Evolutionary conservation across 2,797 vertebrate genomes (phyloP).

Genomic region (Falco naumanni): DNA sequence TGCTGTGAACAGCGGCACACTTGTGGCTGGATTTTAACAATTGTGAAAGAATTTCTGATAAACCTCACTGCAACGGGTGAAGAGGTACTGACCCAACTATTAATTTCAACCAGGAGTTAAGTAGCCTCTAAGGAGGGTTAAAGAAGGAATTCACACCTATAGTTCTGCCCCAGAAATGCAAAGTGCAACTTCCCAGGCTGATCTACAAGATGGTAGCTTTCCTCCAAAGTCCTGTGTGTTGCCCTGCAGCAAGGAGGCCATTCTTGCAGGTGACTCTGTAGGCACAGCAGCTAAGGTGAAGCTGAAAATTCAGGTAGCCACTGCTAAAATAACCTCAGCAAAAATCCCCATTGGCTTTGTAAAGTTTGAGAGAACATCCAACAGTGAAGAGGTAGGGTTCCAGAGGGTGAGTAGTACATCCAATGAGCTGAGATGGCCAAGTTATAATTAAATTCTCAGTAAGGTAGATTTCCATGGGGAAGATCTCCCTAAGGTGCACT

Average conservation of each 20-base stretch:
- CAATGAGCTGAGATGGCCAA: neutral
- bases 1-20: neutral
- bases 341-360: neutral
- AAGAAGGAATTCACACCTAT: neutral
- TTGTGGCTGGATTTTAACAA: neutral
- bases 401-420: neutral
- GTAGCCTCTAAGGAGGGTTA: neutral
- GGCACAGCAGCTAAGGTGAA: neutral
- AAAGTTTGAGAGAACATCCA: neutral
- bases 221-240: too few species aligned
- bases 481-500: neutral
- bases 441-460: neutral
- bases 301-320: neutral
- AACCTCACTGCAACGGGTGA: neutral
- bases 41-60: neutral
- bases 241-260: neutral
- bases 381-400: neutral
- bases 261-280: neutral
- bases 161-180: neutral
- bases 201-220: neutral
- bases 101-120: neutral
- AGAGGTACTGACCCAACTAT: neutral
- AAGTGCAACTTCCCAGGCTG: neutral
- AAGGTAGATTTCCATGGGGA: neutral
- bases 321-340: neutral